These are phyloP conservation scores for Elysia crispata DNA, from an alignment of 2,888 invertebrate genomes.

Conservation along the genomic window DNA sequence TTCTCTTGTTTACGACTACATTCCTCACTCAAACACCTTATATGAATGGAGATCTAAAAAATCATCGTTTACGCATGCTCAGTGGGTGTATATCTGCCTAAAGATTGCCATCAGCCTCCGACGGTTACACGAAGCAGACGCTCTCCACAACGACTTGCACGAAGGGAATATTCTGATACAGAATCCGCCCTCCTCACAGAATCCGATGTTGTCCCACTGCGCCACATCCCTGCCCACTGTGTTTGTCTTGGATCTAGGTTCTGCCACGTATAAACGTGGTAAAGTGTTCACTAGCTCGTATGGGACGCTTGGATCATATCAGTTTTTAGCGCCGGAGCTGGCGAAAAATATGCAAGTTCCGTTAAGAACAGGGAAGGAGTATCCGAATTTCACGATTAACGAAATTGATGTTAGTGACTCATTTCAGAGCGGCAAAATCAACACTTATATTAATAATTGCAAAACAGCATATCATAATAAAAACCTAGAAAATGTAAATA, in stretches of 20 bases:
- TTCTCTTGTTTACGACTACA: constrained; percentile 48
- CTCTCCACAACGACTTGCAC: constrained; percentile 50
- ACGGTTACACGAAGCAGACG: constrained; percentile 38
- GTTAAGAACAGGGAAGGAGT: too few relatives aligned
- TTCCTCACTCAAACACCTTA: constrained; percentile 32
- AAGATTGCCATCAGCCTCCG: constrained; percentile 34
- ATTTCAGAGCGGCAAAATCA: too few relatives aligned
- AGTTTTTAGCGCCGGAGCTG: constrained; percentile 46
- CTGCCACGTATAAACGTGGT: constrained; percentile 47
- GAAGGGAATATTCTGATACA: constrained; percentile 45
- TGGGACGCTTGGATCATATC: constrained; percentile 16
- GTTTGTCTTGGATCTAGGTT: constrained; percentile 47
- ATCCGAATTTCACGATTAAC: too few relatives aligned
- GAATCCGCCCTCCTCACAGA: background rate
- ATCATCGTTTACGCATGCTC: background rate
- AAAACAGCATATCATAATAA: too few relatives aligned
- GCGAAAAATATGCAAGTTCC: background rate
- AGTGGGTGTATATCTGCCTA: constrained; percentile 46
- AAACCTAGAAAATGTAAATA: too few relatives aligned
- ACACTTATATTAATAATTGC: too few relatives aligned
- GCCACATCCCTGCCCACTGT: background rate
- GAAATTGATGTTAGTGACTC: too few relatives aligned
- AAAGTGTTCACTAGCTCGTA: constrained; percentile 14
- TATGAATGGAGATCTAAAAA: constrained; percentile 18
- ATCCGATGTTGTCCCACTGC: background rate